A percentile compares a stretch with the other conserved stretches of the same genome.
These are phyloP conservation scores for Himalopsyche phryganea DNA, from an alignment of 1,140 invertebrate genomes.

Conservation along the genomic window DNA sequence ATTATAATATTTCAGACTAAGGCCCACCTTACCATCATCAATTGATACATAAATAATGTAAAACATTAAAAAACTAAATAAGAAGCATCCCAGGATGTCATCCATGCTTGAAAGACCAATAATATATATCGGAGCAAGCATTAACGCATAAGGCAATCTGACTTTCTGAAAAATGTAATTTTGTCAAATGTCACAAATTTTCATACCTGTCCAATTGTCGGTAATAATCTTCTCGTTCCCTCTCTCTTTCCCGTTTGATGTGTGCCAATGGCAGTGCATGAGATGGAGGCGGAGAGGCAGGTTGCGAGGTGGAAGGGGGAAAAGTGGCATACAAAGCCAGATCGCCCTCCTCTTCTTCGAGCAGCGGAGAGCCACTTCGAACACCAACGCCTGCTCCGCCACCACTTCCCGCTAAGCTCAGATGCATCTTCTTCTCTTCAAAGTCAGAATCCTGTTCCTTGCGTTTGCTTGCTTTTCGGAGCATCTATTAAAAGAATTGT, in stretches of 20 bases:
- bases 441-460: slow-evolving; percentile 91
- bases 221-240: slow-evolving; percentile 20
- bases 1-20: no score
- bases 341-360: slow-evolving; percentile 83
- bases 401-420: slow-evolving; percentile 59
- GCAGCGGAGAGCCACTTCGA: slow-evolving; percentile 16
- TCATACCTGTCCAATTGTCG: slow-evolving; percentile 12
- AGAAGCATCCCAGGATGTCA: no score
- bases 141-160: no score
- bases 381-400: slow-evolving; percentile 33
- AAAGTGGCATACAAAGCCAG: slow-evolving; percentile 48
- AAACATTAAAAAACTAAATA: no score
- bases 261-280: slow-evolving; percentile 46
- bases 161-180: no score
- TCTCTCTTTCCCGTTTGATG: slow-evolving; percentile 17
- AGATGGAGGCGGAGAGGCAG: slow-evolving; percentile 38
- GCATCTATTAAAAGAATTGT: slow-evolving; percentile 19
- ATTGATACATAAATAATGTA: no score
- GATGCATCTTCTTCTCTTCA: slow-evolving; percentile 93
- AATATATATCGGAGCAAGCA: no score
- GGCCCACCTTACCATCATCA: no score
- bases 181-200: no score
- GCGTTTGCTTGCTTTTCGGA: slow-evolving; percentile 80
- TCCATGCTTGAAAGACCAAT: no score
- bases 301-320: slow-evolving; percentile 39